Evolutionary conservation across 2,797 vertebrate genomes (phyloP).

Genomic region (Arremon aurantiirostris): DNA sequence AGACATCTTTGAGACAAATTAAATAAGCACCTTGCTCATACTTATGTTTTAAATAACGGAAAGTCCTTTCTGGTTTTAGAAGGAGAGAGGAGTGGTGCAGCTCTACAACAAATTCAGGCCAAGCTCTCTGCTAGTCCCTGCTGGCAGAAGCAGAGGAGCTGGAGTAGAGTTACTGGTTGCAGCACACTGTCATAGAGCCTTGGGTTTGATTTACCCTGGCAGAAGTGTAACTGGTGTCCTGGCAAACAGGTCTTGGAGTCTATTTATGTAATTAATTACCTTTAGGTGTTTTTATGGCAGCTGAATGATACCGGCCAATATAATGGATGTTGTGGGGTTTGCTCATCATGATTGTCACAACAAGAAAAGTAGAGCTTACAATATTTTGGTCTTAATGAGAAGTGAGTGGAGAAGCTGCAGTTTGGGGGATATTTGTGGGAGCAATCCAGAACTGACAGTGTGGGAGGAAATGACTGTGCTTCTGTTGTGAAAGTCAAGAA

Average conservation of each 20-base stretch:
- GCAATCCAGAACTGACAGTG: conserved; percentile 1
- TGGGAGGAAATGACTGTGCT: conserved; percentile 33
- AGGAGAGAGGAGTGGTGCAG: background rate
- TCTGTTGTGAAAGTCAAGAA: conserved; percentile 27
- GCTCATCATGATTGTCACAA: background rate
- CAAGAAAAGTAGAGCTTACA: conserved; percentile 17
- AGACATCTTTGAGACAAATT: conserved; percentile 44
- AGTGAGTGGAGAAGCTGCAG: background rate
- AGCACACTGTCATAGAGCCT: background rate
- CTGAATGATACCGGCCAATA: background rate
- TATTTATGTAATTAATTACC: conserved; percentile 22
- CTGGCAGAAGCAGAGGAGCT: background rate
- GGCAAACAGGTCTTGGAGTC: background rate
- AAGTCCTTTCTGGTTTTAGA: conserved; percentile 4
- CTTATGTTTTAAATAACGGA: conserved; percentile 15
- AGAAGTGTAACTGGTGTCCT: background rate
- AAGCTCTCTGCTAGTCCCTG: background rate
- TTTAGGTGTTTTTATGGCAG: conserved; percentile 17
- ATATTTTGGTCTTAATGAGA: conserved; percentile 44
- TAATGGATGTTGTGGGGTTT: conserved; percentile 29
- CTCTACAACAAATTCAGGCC: background rate
- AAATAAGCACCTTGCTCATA: conserved; percentile 42
- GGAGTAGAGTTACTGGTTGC: background rate
- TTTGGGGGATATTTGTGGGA: background rate
- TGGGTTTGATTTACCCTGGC: background rate